phyloP scores from a whole-genome alignment of 2,797 vertebrate species.

The Crenichthys baileyi region DNA sequence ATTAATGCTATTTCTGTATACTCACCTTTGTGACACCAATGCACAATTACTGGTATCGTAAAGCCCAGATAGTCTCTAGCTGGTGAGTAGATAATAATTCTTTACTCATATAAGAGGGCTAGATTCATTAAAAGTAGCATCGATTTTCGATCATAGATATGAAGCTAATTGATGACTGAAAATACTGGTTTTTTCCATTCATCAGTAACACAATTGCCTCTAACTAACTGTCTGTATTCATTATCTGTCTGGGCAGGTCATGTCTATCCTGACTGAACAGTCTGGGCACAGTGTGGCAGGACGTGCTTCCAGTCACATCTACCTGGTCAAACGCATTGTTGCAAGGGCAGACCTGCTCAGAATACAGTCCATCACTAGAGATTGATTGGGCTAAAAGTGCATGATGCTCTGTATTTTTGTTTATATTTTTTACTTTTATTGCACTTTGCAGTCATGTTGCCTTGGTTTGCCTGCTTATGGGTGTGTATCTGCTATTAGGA shows the following conservation, averaged over 20 bases:
- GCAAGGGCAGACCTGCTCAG: constrained; percentile 94
- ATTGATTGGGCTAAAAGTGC: constrained; percentile 87
- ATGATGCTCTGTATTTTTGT: constrained; percentile 84
- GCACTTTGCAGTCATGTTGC: not conserved
- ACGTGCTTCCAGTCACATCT: constrained; percentile 91
- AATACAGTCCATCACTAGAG: constrained; percentile 88
- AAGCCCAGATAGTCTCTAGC: no score
- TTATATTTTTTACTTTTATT: not conserved
- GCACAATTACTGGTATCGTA: no score
- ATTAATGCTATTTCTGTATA: no score
- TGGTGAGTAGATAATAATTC: no score
- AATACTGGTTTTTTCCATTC: not conserved
- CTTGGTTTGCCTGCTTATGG: not conserved
- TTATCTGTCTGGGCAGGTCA: no score
- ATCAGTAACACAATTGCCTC: no score
- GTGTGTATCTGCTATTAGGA: no score
- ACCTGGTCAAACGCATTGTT: no score
- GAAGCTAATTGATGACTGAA: not conserved
- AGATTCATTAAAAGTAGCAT: not conserved
- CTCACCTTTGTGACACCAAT: no score
- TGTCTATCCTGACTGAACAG: no score
- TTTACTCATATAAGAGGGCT: not conserved
- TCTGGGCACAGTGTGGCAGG: constrained; percentile 95
- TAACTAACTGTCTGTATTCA: no score
- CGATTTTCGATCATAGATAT: not conserved